phyloP scores from a whole-genome alignment of 1,140 invertebrate genomes.

The Epicauta chinensis region DNA sequence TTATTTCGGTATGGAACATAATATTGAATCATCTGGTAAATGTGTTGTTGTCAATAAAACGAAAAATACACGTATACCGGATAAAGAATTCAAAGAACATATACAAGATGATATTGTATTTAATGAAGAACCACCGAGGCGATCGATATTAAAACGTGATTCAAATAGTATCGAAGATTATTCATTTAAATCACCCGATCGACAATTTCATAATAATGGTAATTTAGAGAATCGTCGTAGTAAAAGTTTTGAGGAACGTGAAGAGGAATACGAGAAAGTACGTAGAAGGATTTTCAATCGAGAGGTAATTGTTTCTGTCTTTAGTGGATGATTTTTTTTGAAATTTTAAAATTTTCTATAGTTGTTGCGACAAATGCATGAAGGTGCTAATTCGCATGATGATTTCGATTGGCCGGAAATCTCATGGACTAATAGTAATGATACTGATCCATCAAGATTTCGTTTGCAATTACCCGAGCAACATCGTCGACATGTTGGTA shows the following conservation, averaged over 20 bases:
- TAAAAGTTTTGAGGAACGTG: constrained; percentile 86
- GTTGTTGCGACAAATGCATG: constrained; percentile 32
- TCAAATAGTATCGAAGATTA: constrained; percentile 71
- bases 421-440: constrained; percentile 39
- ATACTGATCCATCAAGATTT: constrained; percentile 32
- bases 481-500: constrained; percentile 22
- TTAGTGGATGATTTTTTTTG: background rate
- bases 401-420: constrained; percentile 40
- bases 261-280: constrained; percentile 79
- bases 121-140: constrained; percentile 57
- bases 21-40: constrained; percentile 80
- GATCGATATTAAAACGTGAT: constrained; percentile 79
- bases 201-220: constrained; percentile 44
- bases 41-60: constrained; percentile 78
- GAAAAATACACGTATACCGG: constrained; percentile 68
- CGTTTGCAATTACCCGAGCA: constrained; percentile 33
- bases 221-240: constrained; percentile 61
- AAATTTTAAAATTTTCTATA: background rate
- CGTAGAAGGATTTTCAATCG: constrained; percentile 67
- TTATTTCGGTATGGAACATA: constrained; percentile 91
- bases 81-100: constrained; percentile 53
- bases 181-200: constrained; percentile 54
- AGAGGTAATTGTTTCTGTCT: constrained; percentile 25
- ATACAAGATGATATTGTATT: constrained; percentile 54
- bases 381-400: constrained; percentile 34